These are phyloP conservation scores for Catagonus wagneri DNA, from an alignment of 2,113 vertebrate genomes.

Conservation along the genomic window DNA sequence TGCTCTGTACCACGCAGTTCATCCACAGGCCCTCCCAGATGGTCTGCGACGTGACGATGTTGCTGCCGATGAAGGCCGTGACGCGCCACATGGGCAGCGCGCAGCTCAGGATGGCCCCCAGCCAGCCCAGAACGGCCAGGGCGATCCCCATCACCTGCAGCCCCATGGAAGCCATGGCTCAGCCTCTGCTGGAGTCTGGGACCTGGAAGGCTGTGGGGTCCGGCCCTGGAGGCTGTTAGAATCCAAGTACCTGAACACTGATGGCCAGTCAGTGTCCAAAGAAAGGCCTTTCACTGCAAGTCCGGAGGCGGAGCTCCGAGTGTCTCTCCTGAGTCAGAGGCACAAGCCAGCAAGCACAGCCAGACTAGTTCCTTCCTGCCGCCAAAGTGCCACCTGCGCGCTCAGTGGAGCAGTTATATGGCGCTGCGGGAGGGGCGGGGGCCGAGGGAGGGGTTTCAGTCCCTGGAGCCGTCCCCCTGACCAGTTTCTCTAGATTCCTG, in stretches of 20 bases:
- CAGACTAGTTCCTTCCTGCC: not conserved
- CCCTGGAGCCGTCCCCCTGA: conserved; percentile 82
- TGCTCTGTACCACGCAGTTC: conserved; percentile 95
- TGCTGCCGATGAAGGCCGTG: conserved; percentile 93
- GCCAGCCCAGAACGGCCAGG: conserved; percentile 93
- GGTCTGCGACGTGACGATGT: conserved; percentile 93
- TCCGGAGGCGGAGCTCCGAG: not conserved
- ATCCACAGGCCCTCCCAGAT: conserved; percentile 98
- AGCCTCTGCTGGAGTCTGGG: not conserved
- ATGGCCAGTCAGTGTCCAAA: not conserved
- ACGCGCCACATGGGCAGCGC: conserved; percentile 95
- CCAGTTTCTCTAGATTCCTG: conserved; percentile 90
- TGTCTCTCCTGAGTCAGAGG: not conserved
- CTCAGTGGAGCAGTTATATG: conserved; percentile 81
- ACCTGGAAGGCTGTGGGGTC: not conserved
- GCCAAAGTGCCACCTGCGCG: not conserved
- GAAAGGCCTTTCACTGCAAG: not conserved
- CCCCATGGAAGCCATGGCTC: conserved; percentile 92
- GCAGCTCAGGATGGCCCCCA: conserved; percentile 90
- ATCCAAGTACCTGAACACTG: not conserved
- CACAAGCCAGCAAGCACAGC: not conserved
- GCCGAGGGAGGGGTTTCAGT: conserved; percentile 67
- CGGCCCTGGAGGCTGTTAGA: not conserved
- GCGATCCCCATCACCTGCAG: conserved; percentile 93
- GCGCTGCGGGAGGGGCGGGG: conserved; percentile 81